Base-by-base conservation (phyloP, 2,113 vertebrate genomes). In the Phalacrocorax brasilianus region DNA sequence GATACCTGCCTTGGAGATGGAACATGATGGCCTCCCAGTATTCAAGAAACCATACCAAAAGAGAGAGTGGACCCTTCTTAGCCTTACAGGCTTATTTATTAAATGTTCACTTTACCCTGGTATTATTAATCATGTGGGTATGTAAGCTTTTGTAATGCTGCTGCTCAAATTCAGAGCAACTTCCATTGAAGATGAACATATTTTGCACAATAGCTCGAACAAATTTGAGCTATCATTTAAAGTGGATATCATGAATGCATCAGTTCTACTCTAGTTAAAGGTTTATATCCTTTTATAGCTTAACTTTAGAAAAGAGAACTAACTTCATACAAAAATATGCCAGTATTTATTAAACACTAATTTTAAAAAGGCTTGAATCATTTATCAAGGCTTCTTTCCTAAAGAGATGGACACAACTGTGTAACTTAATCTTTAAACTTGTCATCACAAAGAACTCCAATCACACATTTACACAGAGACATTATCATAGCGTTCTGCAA, bases 311-410 rank as follows among this genome's bases (percentile, higher is more conserved):
- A 67, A 68, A 11, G 18, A 91, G 30, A 81, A 71, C 61, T 20
- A 95, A 65, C 44, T 72, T 78, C 65, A 27, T 40, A 59, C 24
- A 75, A 65, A 79, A 35, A 61, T 65, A 63, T 33, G n/a, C 42
- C 84, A 53, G 74, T 56, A 91, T 82, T 87, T 89, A 89, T 87
- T 73, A 93, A 52, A 79, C 5, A 15, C 23, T 79, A 40, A 75
- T 92, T 89, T 87, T 82, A 49, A 82, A 88, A 78, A 89, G 44
- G 59, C 33, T 47, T 96, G 80, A 85, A 91, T 87, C 78, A 85
- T 94, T 94, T 86, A 67, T 78, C 42, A 67, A 63, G 35, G 32
- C 21, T 72, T 53, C 47, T 91, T 91, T 63, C 35, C 65, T 85
- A 63, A 82, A 84, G 62, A 74, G 77, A 81, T 20, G 50, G 67